A percentile compares a stretch with the other conserved stretches of the same genome.
These are phyloP conservation scores for Cichladusa arquata DNA, from an alignment of 2,113 vertebrate species.

Conservation along the genomic window DNA sequence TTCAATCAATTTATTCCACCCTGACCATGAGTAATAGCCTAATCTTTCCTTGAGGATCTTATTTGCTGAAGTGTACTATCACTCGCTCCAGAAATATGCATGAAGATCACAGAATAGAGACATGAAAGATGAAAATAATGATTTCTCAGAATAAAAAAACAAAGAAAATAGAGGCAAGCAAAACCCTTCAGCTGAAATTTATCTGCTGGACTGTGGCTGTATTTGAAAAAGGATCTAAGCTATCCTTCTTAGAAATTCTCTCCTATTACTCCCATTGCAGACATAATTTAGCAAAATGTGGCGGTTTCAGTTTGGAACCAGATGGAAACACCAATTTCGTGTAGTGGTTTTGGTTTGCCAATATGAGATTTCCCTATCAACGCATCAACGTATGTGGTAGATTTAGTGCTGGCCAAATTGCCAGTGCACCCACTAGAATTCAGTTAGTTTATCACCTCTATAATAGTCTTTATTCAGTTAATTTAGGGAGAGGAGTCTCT, in stretches of 20 bases:
- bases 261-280: not conserved
- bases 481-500: too few relatives aligned
- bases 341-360: too few relatives aligned
- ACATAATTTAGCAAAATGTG: not conserved
- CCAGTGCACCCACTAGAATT: too few relatives aligned
- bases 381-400: too few relatives aligned
- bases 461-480: too few relatives aligned
- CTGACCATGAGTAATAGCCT: not conserved
- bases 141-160: not conserved
- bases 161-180: not conserved
- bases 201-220: not conserved
- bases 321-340: too few relatives aligned
- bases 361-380: too few relatives aligned
- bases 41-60: slow-evolving; percentile 1
- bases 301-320: too few relatives aligned
- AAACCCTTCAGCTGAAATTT: not conserved
- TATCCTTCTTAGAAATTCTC: not conserved
- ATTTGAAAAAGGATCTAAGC: not conserved
- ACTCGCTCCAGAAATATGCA: not conserved
- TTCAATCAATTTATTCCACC: not conserved
- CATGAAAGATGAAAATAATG: not conserved
- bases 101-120: not conserved
- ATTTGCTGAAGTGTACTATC: not conserved
- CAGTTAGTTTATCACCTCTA: too few relatives aligned
- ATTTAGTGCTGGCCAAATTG: too few relatives aligned